Conservation (phyloP, 2,113 vertebrate species). For the Sciurus niger region DNA sequence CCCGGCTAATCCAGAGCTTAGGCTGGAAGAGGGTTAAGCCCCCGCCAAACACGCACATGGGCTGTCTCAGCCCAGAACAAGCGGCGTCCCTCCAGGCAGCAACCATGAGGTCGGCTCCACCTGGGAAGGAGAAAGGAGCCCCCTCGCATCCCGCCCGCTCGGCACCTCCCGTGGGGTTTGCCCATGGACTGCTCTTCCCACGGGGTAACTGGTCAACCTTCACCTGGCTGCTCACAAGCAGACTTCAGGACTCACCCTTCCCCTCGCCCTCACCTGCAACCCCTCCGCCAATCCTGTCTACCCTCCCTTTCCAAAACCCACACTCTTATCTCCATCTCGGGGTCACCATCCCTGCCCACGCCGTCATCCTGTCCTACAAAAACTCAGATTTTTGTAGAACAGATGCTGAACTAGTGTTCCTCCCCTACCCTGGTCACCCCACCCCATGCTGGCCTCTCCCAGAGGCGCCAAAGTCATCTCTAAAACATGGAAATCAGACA, state of each 20-base stretch:
- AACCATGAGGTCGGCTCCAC: constrained; percentile 60
- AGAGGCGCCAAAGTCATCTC: neutral
- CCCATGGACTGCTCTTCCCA: neutral
- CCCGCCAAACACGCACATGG: constrained; percentile 77
- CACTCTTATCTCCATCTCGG: neutral
- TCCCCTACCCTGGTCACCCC: neutral
- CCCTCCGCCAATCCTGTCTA: neutral
- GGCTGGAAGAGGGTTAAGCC: constrained; percentile 77
- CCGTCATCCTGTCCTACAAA: neutral
- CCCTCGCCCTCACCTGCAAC: neutral
- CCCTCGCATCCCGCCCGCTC: neutral
- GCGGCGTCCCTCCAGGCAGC: constrained; percentile 52
- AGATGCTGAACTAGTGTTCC: neutral
- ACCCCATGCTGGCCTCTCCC: neutral
- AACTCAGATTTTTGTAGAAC: neutral
- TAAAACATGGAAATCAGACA: neutral
- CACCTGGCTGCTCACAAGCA: neutral
- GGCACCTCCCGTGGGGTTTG: neutral
- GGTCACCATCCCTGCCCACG: neutral
- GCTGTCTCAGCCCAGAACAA: constrained; percentile 67
- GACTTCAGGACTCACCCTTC: neutral
- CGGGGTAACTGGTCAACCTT: neutral
- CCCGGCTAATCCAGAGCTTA: constrained; percentile 78
- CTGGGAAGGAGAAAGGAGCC: neutral
- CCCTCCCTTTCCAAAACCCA: neutral